Evolutionary conservation across 1,140 invertebrate genomes (phyloP), one percentile per base, ranked within the genome.

Genomic region (Melipona quadrifasciata): DNA sequence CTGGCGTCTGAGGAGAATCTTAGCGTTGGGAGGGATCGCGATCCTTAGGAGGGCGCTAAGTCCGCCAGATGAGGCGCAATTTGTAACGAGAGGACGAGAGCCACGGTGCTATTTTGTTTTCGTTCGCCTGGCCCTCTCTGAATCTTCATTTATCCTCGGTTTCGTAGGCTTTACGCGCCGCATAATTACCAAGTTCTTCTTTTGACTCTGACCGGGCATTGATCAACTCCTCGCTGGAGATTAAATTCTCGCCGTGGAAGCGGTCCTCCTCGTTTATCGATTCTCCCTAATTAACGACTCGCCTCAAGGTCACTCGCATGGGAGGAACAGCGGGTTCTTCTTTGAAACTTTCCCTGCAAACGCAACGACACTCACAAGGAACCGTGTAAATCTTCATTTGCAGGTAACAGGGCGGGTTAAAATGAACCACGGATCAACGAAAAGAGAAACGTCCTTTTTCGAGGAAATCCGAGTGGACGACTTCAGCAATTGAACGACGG

Each of bases 141-240:
- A 67, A 82, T 82, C 80, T 82, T 75, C 71, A 75, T 82, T 82
- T 65, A 82, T 82, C 80, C 72, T 11, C 31, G 80, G 74, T 61
- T 67, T 14, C 14, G 17, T 24, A 14, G 80, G 55, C 61, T 65
- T 82, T 82, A 75, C 47, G 31, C 51, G 51, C 72, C 71, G 80
- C 80, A 82, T 82, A 82, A 82, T 82, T 82, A 82, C 61, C 68
- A 82, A 82, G 80, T 76, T 82, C 80, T 82, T 82, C 31, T 82
- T 68, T 82, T 68, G 68, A 57, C 61, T 58, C 51, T 53, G n/a
- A 57, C 53, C 57, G 21, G 31, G 31, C 80, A 72, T 82, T 67
- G 72, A 76, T 82, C 80, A 82, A 82, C 72, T 51, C 31, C 72
- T 57, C 31, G 80, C 17, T 47, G 2, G 58, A 64, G 80, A 82